A percentile compares a stretch with the other conserved stretches of the same genome.
phyloP scores from a whole-genome alignment of 2,888 invertebrate species.

The Hypselothyrea guttata region DNA sequence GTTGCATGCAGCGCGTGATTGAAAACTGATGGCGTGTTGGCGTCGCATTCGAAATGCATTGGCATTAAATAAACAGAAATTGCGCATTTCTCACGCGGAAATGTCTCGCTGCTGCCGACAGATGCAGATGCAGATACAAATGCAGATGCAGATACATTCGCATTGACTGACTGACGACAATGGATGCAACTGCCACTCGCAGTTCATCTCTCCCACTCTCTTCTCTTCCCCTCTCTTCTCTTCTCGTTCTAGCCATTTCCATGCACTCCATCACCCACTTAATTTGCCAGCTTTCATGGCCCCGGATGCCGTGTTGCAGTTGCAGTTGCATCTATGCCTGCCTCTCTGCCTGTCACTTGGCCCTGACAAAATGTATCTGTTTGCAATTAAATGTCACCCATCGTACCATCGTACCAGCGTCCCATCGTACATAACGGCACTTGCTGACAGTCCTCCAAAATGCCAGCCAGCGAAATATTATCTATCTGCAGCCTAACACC shows the following conservation, averaged over 20 bases:
- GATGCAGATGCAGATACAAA: constrained; percentile 18
- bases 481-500: constrained; percentile 36
- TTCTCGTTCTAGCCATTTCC: constrained; percentile 42
- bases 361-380: constrained; percentile 76
- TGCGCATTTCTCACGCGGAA: constrained; percentile 74
- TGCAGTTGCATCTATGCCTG: constrained; percentile 35
- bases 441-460: constrained; percentile 45
- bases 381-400: constrained; percentile 75
- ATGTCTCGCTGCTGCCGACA: constrained; percentile 46
- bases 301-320: constrained; percentile 41
- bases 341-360: constrained; percentile 50
- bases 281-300: constrained; percentile 60
- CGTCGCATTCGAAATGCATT: constrained; percentile 75
- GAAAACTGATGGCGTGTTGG: constrained; percentile 75
- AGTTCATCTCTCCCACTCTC: constrained; percentile 13
- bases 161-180: constrained; percentile 19
- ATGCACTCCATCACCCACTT: constrained; percentile 62
- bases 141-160: constrained; percentile 21
- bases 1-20: constrained; percentile 64
- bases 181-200: constrained; percentile 37
- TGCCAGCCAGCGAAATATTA: constrained; percentile 49
- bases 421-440: constrained; percentile 47
- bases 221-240: constrained; percentile 12
- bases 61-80: constrained; percentile 76
- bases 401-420: no score